Evolutionary conservation across 2,888 invertebrate genomes (phyloP).

Genomic region (Yponomeuta malinellus): DNA sequence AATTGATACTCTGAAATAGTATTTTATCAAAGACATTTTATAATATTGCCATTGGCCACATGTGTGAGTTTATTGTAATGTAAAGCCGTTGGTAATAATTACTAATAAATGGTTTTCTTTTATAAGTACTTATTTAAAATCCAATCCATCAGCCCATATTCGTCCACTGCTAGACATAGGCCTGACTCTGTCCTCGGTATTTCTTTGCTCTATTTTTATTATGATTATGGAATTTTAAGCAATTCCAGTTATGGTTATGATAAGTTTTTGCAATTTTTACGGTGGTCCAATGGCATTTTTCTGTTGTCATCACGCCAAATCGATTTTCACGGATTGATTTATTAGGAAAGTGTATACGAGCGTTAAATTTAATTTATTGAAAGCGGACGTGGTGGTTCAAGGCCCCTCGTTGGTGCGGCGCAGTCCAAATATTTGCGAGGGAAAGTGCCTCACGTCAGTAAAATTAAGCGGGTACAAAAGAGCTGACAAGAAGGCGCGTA

Average conservation of each 20-base stretch:
- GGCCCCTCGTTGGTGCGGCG: not conserved
- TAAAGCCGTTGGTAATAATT: too few species aligned
- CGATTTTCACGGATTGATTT: not conserved
- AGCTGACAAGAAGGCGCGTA: not conserved
- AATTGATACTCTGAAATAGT: not conserved
- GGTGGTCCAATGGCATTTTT: not conserved
- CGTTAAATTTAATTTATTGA: slow-evolving; percentile 3
- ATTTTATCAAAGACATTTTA: too few species aligned
- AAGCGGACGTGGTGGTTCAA: not conserved
- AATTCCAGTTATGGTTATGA: not conserved
- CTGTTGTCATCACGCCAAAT: not conserved
- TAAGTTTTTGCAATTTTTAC: not conserved
- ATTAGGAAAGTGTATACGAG: not conserved
- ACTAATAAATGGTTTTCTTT: too few species aligned
- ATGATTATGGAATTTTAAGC: not conserved
- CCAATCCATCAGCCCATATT: not conserved
- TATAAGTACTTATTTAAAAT: too few species aligned
- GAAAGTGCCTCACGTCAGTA: not conserved
- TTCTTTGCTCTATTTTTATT: not conserved
- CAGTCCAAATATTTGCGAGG: not conserved
- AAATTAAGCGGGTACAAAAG: not conserved
- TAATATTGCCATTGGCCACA: too few species aligned
- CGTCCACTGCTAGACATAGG: not conserved
- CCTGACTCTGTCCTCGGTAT: not conserved
- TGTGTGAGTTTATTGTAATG: too few species aligned